Base-by-base conservation (phyloP, 1,140 invertebrate species). In the Druon quercuslanigerum region DNA sequence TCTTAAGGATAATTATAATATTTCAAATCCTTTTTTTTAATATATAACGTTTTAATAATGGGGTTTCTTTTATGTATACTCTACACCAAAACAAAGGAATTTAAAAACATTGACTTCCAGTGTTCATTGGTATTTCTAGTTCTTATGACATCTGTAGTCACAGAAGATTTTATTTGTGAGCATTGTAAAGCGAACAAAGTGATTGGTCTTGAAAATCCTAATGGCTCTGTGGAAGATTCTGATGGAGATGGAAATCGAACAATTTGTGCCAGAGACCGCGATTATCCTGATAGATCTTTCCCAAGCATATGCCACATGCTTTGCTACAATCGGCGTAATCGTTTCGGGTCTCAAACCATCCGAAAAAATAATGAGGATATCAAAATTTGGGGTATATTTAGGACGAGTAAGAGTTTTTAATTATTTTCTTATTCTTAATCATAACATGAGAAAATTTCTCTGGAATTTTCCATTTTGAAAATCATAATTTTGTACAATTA, bases 281-380 rank as follows among this genome's bases (percentile, higher is more conserved):
- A 88, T 76, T 79, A 74, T 72, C 78, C 83, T 54, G 85, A 91
- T 83, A 84, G 84, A 75, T 87, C 88, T 12, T 91, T 91, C 75
- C 82, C 84, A 8, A 90, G 86, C 72, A 74, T 90, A 33, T 91
- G 90, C 82, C 88, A 90, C 70, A 90, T 91, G 90, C 79, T 85
- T 13, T 90, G 90, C 78, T 82, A 85, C 75, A 90, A 91, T 79
- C 74, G 79, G 17, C 90, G 89, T 74, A 86, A 87, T 14, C 81
- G 66, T 66, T 86, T 84, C 70, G 82, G 82, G 13, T 13, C 80
- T 33, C 76, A 73, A 50, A 80, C 82, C 72, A 75, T 85, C 19
- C 74, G 73, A 0, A 50, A 76, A 8, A 80, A 85, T n/a, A 73
- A 79, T 8, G 76, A 70, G 9, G 75, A 83, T 17, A 82, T 86